Base-by-base conservation (phyloP, 1,140 invertebrate genomes). In the Acromyrmex heyeri region DNA sequence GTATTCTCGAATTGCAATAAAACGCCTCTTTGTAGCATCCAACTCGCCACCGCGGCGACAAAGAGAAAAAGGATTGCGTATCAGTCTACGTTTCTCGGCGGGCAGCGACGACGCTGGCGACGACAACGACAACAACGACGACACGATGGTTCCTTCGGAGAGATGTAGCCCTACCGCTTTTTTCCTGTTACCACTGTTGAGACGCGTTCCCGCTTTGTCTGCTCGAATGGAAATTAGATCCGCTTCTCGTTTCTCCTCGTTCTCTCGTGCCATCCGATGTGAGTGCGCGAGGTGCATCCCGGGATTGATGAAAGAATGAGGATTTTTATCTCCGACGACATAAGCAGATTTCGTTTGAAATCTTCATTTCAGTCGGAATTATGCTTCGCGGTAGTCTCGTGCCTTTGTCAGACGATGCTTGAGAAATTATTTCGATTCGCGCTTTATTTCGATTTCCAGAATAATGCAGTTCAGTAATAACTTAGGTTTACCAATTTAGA, bases 221-320 rank as follows among this genome's bases (percentile, higher is more conserved):
- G 24, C 53, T 14, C 79, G 55, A 82, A 82, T 82, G 79, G 79
- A 82, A 82, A 82, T 82, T 73, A 82, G 79, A 82, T 73, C 67
- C 50, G 34, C 65, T 82, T 67, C 65, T 59, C 38, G 16, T 72
- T 72, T 30, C 78, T 27, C n/a, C 10, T 21, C 50, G 3, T 7
- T 53, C 55, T n/a, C 24, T 7, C 8, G 12, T 3, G 38, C 34
- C 30, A 34, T 34, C 30, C 30, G 30, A 34, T 34, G 30, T 34
- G 30, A 0, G 21, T n/a, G 21, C 21, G 21, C 21, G 21, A 50
- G n/a, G 48, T 48, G 50, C 4, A 70, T 70, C 50, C 21, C 7
- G 53, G 67, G 79, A 82, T 50, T 82, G 8, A 82, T 82, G 79
- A 82, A 73, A 59, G 48, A 73, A n/a, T 4, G 24, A 69, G 21